Evolutionary conservation across 2,888 invertebrate genomes (phyloP).

Genomic region (Agrotis segetum): DNA sequence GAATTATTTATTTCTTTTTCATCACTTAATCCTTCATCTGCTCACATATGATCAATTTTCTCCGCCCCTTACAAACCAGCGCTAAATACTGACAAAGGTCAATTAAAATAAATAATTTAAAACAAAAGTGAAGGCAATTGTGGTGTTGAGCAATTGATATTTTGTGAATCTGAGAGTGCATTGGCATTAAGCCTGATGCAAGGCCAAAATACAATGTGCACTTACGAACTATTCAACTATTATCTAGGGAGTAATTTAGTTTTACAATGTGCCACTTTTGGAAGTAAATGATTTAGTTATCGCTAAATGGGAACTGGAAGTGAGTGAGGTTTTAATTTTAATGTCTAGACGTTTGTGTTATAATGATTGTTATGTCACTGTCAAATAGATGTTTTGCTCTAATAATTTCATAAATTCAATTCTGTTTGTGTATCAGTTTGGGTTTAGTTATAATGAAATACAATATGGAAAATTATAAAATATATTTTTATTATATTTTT

Average conservation of each 20-base stretch:
- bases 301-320: background rate
- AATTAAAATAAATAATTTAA: slow-evolving; percentile 32
- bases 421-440: no score
- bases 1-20: background rate
- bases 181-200: slow-evolving; percentile 63
- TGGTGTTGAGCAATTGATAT: slow-evolving; percentile 62
- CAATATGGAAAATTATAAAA: no score
- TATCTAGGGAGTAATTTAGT: slow-evolving; percentile 18
- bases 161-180: slow-evolving; percentile 58
- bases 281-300: slow-evolving; percentile 2
- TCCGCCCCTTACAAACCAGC: slow-evolving; percentile 18
- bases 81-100: slow-evolving; percentile 36
- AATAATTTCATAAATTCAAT: no score
- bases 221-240: slow-evolving; percentile 31
- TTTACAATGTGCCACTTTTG: background rate
- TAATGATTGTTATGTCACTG: background rate
- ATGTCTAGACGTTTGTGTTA: background rate
- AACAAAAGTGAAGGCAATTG: slow-evolving; percentile 64
- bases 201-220: slow-evolving; percentile 60
- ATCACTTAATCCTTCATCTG: slow-evolving; percentile 8
- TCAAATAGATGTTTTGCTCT: background rate
- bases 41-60: slow-evolving; percentile 9
- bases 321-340: background rate
- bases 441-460: no score
- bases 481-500: no score